These are phyloP conservation scores for Thaumetopoea pityocampa DNA, from an alignment of 1,140 invertebrate species.

Conservation along the genomic window DNA sequence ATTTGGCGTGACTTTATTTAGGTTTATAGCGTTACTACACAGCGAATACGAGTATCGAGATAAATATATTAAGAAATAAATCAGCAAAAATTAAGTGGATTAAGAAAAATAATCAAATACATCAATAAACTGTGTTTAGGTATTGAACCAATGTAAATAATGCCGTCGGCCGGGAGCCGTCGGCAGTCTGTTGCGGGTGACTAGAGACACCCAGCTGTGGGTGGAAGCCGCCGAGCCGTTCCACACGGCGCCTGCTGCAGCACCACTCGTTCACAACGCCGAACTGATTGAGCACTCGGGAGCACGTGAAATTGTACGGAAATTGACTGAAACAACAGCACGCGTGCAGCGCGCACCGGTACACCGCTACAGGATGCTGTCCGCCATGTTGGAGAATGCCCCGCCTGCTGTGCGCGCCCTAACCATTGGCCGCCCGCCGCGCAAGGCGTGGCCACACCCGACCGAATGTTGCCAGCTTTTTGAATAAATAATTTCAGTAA, in stretches of 20 bases:
- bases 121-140: too few species aligned
- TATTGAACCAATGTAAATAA: too few species aligned
- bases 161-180: too few species aligned
- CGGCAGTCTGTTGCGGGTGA: too few species aligned
- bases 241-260: slow-evolving; percentile 12
- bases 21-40: too few species aligned
- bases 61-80: too few species aligned
- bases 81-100: too few species aligned
- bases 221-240: slow-evolving; percentile 8
- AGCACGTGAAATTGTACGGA: slow-evolving; percentile 25
- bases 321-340: slow-evolving; percentile 29
- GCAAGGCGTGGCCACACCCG: slow-evolving; percentile 43
- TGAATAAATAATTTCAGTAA: slow-evolving; percentile 76
- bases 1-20: too few species aligned
- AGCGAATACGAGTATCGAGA: too few species aligned
- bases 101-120: too few species aligned
- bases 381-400: slow-evolving; percentile 60
- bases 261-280: slow-evolving; percentile 26
- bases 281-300: slow-evolving; percentile 28
- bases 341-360: slow-evolving; percentile 34
- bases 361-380: slow-evolving; percentile 36
- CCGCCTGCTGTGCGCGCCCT: slow-evolving; percentile 35
- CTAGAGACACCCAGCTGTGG: background rate
- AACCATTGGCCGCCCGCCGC: slow-evolving; percentile 42
- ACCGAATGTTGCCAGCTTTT: slow-evolving; percentile 75